phyloP scores from a whole-genome alignment of 2,797 vertebrate species.

The Periparus ater region DNA sequence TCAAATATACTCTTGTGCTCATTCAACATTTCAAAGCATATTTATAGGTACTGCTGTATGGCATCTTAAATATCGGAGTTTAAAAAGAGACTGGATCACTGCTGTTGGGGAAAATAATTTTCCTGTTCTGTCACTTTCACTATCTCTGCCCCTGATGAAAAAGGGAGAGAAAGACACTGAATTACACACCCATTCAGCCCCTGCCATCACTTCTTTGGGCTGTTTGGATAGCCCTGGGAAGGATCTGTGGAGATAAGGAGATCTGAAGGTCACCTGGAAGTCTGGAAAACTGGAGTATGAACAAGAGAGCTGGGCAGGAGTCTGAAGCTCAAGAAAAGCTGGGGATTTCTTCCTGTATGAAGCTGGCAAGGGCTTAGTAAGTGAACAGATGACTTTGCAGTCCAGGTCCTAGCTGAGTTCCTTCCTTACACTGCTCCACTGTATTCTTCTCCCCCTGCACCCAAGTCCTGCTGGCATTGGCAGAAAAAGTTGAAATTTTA shows the following conservation, averaged over 20 bases:
- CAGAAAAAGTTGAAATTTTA: neutral
- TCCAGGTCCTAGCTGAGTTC: neutral
- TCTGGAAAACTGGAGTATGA: neutral
- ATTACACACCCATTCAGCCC: neutral
- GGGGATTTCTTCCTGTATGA: neutral
- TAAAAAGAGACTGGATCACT: constrained; percentile 12
- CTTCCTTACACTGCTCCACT: neutral
- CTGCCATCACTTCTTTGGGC: neutral
- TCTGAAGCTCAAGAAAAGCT: neutral
- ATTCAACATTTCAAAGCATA: constrained; percentile 44
- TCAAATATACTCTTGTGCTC: constrained; percentile 46
- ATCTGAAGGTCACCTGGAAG: neutral
- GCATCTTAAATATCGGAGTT: constrained; percentile 24
- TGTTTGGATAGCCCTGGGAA: neutral
- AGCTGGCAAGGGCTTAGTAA: neutral
- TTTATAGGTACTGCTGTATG: constrained; percentile 42
- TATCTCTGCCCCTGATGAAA: neutral
- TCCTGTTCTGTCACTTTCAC: neutral
- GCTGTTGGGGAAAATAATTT: neutral
- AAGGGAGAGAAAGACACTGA: neutral
- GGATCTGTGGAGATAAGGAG: neutral
- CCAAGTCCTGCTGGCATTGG: neutral
- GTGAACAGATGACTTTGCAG: neutral
- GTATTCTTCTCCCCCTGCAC: neutral
- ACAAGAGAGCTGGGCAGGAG: neutral